These are phyloP conservation scores for Tichodroma muraria DNA, from an alignment of 2,113 vertebrate genomes.

Conservation along the genomic window DNA sequence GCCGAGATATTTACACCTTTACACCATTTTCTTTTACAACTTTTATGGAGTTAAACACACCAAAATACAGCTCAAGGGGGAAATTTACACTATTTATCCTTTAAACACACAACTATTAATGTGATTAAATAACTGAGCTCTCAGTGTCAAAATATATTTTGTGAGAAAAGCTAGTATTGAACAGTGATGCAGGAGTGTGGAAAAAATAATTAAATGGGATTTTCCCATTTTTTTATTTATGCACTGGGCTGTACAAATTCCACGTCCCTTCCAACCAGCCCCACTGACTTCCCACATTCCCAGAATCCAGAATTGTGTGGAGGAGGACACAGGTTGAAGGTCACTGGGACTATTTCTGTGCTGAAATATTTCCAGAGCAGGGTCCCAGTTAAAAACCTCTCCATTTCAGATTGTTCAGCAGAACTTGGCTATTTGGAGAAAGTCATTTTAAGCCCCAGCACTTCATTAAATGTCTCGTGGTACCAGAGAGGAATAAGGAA, in stretches of 20 bases:
- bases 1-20: background rate
- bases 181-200: background rate
- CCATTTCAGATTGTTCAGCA: background rate
- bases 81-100: rapidly evolving
- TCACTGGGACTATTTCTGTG: background rate
- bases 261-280: background rate
- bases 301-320: background rate
- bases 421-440: background rate
- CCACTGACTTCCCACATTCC: background rate
- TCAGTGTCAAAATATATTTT: background rate
- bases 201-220: background rate
- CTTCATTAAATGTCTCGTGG: background rate
- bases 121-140: background rate
- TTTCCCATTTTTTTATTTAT: background rate
- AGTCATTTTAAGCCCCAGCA: background rate
- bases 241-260: background rate
- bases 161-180: background rate
- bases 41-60: background rate
- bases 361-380: background rate
- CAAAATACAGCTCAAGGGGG: background rate
- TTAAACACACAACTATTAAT: background rate
- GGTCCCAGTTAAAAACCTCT: background rate
- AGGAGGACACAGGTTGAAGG: background rate
- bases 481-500: background rate
- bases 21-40: too few relatives aligned